phyloP scores from a whole-genome alignment of 2,797 vertebrate species.

The Lutjanus argentimaculatus region DNA sequence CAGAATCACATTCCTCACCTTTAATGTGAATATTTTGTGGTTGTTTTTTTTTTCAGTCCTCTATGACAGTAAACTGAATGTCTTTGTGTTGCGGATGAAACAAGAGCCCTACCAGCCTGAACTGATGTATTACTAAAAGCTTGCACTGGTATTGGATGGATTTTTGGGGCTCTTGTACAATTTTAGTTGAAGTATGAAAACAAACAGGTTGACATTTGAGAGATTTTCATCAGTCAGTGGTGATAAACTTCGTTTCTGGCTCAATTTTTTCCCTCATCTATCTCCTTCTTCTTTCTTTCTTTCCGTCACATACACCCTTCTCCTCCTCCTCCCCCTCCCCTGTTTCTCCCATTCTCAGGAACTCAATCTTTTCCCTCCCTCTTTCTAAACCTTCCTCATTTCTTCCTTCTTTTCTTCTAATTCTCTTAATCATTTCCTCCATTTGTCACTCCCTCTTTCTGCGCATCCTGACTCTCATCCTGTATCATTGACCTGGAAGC shows the following conservation, averaged over 20 bases:
- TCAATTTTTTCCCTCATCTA: slow-evolving; percentile 32
- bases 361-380: slow-evolving; percentile 38
- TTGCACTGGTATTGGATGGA: not conserved
- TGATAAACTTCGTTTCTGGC: slow-evolving; percentile 51
- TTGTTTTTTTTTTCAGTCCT: no score
- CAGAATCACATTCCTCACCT: no score
- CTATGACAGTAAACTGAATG: no score
- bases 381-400: slow-evolving; percentile 28
- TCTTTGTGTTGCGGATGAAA: no score
- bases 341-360: slow-evolving; percentile 38
- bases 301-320: slow-evolving; percentile 10
- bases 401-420: slow-evolving; percentile 37
- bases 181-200: slow-evolving; percentile 29
- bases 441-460: slow-evolving; percentile 49
- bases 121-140: not conserved
- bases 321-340: slow-evolving; percentile 15
- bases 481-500: slow-evolving; percentile 70
- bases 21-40: no score
- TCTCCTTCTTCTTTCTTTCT: slow-evolving; percentile 29
- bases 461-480: slow-evolving; percentile 42
- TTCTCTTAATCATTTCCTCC: slow-evolving; percentile 49
- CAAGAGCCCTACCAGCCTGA: no score
- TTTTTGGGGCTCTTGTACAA: not conserved
- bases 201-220: slow-evolving; percentile 52
- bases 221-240: slow-evolving; percentile 30